A percentile compares a stretch with the other conserved stretches of the same genome.
Evolutionary conservation across 2,113 vertebrate species (phyloP).

Genomic region (Tychaedon coryphoeus): DNA sequence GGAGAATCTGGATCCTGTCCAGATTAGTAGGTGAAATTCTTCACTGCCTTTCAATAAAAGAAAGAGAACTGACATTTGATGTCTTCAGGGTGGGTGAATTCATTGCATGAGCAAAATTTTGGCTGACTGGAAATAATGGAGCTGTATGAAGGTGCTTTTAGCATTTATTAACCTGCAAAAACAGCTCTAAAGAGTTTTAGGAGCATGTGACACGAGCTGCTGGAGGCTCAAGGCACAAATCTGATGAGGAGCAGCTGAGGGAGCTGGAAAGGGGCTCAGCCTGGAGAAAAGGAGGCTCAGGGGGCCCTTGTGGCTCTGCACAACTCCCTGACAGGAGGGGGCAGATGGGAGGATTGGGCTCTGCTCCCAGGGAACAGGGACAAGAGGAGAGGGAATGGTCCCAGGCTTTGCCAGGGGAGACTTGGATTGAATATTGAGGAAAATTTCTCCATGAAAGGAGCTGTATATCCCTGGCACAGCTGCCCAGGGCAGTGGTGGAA

Average conservation of each 20-base stretch:
- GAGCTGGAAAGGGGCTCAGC: neutral
- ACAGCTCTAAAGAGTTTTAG: neutral
- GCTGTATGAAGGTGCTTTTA: neutral
- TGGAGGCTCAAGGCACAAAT: neutral
- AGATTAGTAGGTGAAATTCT: neutral
- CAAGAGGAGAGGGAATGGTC: neutral
- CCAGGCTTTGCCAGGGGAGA: neutral
- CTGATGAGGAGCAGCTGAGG: neutral
- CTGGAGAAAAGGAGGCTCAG: neutral
- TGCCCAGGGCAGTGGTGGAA: neutral
- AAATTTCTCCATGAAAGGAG: neutral
- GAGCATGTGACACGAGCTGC: neutral
- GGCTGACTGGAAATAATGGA: neutral
- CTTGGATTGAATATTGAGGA: accelerated
- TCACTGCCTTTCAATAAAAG: neutral
- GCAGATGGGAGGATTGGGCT: accelerated
- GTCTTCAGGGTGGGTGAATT: accelerated
- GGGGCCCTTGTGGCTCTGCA: neutral
- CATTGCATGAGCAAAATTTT: neutral
- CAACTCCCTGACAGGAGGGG: neutral
- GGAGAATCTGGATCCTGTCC: neutral
- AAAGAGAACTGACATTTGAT: neutral
- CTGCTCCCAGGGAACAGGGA: neutral
- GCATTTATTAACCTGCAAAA: neutral
- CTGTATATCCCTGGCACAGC: neutral